Evolutionary conservation across 1,140 invertebrate species (phyloP).

Genomic region (Formica selysi): DNA sequence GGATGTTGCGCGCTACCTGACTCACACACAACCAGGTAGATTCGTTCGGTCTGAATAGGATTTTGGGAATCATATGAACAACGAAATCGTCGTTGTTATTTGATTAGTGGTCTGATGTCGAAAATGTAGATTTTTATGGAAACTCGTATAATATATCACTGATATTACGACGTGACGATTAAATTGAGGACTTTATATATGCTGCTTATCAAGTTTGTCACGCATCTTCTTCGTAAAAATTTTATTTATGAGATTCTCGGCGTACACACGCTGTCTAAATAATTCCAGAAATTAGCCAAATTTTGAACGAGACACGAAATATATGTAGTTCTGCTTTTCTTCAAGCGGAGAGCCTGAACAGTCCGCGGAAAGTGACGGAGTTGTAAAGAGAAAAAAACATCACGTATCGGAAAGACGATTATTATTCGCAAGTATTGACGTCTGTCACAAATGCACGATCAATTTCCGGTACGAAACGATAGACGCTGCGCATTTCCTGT

Average conservation of each 20-base stretch:
- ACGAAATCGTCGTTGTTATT: neutral
- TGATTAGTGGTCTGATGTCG: neutral
- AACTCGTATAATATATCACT: neutral
- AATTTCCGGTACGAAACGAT: slow-evolving; percentile 59
- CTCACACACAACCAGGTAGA: slow-evolving; percentile 32
- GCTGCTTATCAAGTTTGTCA: neutral
- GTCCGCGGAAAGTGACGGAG: neutral
- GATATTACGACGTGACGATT: neutral
- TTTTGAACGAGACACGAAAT: slow-evolving; percentile 3
- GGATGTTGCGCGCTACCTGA: slow-evolving; percentile 28
- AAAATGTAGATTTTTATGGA: neutral
- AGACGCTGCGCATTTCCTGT: neutral
- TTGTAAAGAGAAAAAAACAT: slow-evolving; percentile 37
- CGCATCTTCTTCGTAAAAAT: neutral
- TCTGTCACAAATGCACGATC: slow-evolving; percentile 40
- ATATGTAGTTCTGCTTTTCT: neutral
- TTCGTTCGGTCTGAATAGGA: slow-evolving; percentile 5
- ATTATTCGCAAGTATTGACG: slow-evolving; percentile 4
- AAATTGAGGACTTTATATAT: neutral
- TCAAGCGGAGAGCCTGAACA: neutral
- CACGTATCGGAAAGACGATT: neutral
- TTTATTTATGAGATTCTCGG: neutral
- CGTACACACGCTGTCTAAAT: neutral
- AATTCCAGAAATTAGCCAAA: neutral
- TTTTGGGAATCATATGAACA: neutral